Percentiles rank a stretch among this genome's conserved stretches.
phyloP scores from a whole-genome alignment of 2,888 invertebrate species.

The Iphiclides podalirius region DNA sequence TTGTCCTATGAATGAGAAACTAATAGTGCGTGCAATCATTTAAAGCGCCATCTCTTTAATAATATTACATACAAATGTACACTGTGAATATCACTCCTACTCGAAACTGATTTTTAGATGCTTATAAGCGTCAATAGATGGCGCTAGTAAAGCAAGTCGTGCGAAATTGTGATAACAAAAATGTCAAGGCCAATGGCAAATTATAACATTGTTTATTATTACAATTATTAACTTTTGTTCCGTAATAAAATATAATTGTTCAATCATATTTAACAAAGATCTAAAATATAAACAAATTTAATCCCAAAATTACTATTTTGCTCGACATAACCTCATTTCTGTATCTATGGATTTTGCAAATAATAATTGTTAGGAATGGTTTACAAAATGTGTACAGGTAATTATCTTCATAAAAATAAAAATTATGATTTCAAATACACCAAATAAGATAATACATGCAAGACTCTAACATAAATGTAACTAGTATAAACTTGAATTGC shows the following conservation, averaged over 20 bases:
- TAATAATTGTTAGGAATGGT: neutral
- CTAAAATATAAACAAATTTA: neutral
- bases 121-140: slow-evolving; percentile 36
- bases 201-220: slow-evolving; percentile 5
- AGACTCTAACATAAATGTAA: neutral
- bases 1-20: slow-evolving; percentile 43
- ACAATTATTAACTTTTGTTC: neutral
- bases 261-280: neutral
- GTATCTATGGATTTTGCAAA: slow-evolving; percentile 26
- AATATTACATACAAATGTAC: too few species aligned
- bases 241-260: neutral
- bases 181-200: slow-evolving; percentile 71
- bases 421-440: too few species aligned
- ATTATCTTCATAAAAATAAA: neutral
- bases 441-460: neutral
- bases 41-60: slow-evolving; percentile 51
- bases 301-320: slow-evolving; percentile 34
- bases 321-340: slow-evolving; percentile 59
- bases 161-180: slow-evolving; percentile 62
- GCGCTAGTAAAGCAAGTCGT: slow-evolving; percentile 49
- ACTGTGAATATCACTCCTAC: too few species aligned
- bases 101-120: too few species aligned
- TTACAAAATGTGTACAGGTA: too few species aligned
- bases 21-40: slow-evolving; percentile 35
- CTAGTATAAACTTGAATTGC: slow-evolving; percentile 31